These are phyloP conservation scores for Holothuria leucospilota DNA, from an alignment of 53 echinoderm and acorn worm genomes.

Conservation along the genomic window DNA sequence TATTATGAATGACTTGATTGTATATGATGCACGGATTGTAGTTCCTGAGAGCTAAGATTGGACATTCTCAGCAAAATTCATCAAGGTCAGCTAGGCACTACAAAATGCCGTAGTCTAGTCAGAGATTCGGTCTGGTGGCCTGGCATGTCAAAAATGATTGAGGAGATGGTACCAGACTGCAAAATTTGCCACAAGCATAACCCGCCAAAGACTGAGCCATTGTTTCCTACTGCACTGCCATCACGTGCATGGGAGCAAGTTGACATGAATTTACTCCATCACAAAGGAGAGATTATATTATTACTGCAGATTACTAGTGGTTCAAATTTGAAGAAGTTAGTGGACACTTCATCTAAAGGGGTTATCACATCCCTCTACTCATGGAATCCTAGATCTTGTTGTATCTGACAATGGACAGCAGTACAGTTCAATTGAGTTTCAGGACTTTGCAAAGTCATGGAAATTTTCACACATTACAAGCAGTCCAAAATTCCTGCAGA, in stretches of 20 bases:
- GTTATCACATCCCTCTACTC: background rate
- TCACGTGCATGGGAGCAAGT: conserved; percentile 45
- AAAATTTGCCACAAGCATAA: background rate
- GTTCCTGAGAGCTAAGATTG: conserved; percentile 33
- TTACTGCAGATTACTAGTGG: conserved; percentile 64
- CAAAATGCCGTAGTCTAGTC: conserved; percentile 67
- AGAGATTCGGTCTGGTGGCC: conserved; percentile 71
- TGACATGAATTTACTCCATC: conserved; percentile 21
- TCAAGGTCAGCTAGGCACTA: conserved; percentile 55
- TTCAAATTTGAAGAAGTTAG: conserved; percentile 7
- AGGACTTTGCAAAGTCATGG: too few species aligned
- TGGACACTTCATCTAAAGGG: conserved; percentile 8
- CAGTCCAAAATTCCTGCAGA: too few species aligned
- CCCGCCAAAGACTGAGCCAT: conserved; percentile 26
- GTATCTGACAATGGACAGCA: background rate
- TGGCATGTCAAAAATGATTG: conserved; percentile 56
- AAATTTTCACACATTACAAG: too few species aligned
- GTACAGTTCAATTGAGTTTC: background rate
- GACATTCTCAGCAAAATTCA: conserved; percentile 43
- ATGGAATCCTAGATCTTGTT: background rate
- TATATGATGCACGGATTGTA: conserved; percentile 56
- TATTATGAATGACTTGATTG: conserved; percentile 26
- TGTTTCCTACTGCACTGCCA: conserved; percentile 25
- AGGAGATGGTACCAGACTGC: background rate
- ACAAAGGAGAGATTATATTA: conserved; percentile 36